These are phyloP conservation scores for Hipparchia semele DNA, from an alignment of 2,888 invertebrate species.

Conservation along the genomic window DNA sequence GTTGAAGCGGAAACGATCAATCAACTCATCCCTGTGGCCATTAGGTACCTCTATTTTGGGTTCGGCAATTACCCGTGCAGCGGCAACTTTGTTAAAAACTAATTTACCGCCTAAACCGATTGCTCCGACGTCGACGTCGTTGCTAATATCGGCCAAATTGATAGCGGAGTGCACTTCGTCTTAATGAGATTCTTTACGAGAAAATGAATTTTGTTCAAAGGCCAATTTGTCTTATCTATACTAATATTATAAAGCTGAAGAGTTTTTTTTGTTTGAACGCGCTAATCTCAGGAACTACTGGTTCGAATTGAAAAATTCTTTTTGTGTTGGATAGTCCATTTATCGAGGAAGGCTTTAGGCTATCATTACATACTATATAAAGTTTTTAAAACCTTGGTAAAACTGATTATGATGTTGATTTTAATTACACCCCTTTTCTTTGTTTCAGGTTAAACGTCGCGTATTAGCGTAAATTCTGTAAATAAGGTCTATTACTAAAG, in stretches of 20 bases:
- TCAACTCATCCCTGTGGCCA: slow-evolving; percentile 42
- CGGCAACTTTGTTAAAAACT: slow-evolving; percentile 56
- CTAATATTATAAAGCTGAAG: too few species aligned
- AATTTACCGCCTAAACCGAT: slow-evolving; percentile 58
- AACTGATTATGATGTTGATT: background rate
- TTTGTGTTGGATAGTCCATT: too few species aligned
- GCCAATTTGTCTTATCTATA: background rate
- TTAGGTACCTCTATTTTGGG: slow-evolving; percentile 51
- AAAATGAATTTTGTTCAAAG: background rate
- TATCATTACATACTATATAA: too few species aligned
- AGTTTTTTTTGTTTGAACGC: too few species aligned
- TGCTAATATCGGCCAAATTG: slow-evolving; percentile 37
- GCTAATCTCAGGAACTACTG: too few species aligned
- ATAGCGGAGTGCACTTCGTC: slow-evolving; percentile 20
- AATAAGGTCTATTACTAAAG: slow-evolving; percentile 72
- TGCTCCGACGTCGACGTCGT: slow-evolving; percentile 32
- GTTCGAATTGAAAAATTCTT: too few species aligned
- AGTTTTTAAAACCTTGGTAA: background rate
- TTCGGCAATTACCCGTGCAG: slow-evolving; percentile 52
- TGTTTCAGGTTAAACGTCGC: slow-evolving; percentile 62
- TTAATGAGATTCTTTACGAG: slow-evolving; percentile 5
- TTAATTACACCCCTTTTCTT: slow-evolving; percentile 39
- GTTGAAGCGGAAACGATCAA: slow-evolving; percentile 40
- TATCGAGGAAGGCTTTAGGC: too few species aligned
- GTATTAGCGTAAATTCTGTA: slow-evolving; percentile 48